Percentiles rank a stretch among this genome's conserved stretches.
Conservation (phyloP, 2,888 invertebrate genomes). For the Polydesmus complanatus region DNA sequence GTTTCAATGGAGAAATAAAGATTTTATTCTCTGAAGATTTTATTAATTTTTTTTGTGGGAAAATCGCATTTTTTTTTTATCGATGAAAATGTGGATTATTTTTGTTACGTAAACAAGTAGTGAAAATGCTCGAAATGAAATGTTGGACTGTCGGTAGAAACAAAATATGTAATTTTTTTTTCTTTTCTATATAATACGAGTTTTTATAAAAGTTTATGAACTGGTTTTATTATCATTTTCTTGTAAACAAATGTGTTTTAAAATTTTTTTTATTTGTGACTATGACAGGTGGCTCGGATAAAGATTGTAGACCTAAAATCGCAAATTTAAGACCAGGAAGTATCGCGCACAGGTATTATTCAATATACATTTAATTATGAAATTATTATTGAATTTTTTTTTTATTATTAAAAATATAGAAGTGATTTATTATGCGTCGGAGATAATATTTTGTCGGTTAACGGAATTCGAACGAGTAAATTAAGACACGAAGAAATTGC, state of each 20-base stretch:
- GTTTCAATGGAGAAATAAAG: no score
- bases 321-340: slow-evolving; percentile 54
- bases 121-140: no score
- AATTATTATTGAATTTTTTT: neutral
- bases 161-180: no score
- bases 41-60: no score
- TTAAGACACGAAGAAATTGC: slow-evolving; percentile 65
- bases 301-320: slow-evolving; percentile 50
- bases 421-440: slow-evolving; percentile 66
- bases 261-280: slow-evolving; percentile 5
- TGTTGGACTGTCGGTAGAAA: no score
- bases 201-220: neutral
- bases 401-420: slow-evolving; percentile 26
- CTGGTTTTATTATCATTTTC: no score
- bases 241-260: no score
- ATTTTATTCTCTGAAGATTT: no score
- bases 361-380: no score
- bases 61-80: no score
- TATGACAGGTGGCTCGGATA: slow-evolving; percentile 52
- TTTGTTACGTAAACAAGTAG: no score
- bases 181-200: neutral
- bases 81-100: no score
- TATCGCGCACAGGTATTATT: slow-evolving; percentile 48
- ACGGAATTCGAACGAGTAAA: slow-evolving; percentile 60
- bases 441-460: slow-evolving; percentile 64